Percentiles rank a stretch among this genome's conserved stretches.
These are phyloP conservation scores for Acanthochromis polyacanthus DNA, from an alignment of 2,113 vertebrate genomes.

Conservation along the genomic window DNA sequence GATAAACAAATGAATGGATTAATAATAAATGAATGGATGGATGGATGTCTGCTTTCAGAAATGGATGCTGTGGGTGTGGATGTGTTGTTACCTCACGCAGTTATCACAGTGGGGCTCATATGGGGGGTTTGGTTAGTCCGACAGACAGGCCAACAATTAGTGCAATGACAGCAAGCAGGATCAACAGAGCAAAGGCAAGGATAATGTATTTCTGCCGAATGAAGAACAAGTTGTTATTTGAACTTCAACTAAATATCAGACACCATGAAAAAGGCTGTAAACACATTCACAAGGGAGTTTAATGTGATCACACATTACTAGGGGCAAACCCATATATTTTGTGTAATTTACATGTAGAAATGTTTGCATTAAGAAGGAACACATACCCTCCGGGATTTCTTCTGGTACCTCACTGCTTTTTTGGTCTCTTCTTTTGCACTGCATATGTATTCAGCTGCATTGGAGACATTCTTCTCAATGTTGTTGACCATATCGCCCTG, in stretches of 20 bases:
- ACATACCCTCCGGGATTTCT: slow-evolving; percentile 91
- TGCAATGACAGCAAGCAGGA: slow-evolving; percentile 87
- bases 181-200: slow-evolving; percentile 86
- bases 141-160: slow-evolving; percentile 93
- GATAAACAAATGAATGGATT: not conserved
- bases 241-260: not conserved
- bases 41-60: slow-evolving; percentile 3
- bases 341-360: not conserved
- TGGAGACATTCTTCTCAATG: slow-evolving; percentile 93
- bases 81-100: slow-evolving; percentile 62
- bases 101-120: slow-evolving; percentile 63
- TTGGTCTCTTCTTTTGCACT: slow-evolving; percentile 95
- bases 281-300: not conserved
- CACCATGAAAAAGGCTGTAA: not conserved
- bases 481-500: slow-evolving; percentile 98
- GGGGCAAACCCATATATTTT: not conserved
- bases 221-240: slow-evolving; percentile 55
- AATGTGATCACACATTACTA: not conserved
- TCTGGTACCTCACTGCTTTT: slow-evolving; percentile 93
- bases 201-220: slow-evolving; percentile 93
- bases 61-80: slow-evolving; percentile 14
- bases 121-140: slow-evolving; percentile 85
- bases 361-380: slow-evolving; percentile 2
- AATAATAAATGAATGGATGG: not conserved
- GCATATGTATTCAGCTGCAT: slow-evolving; percentile 89